Base-by-base conservation (phyloP, 2,797 vertebrate species). In the Prunella strophiata region DNA sequence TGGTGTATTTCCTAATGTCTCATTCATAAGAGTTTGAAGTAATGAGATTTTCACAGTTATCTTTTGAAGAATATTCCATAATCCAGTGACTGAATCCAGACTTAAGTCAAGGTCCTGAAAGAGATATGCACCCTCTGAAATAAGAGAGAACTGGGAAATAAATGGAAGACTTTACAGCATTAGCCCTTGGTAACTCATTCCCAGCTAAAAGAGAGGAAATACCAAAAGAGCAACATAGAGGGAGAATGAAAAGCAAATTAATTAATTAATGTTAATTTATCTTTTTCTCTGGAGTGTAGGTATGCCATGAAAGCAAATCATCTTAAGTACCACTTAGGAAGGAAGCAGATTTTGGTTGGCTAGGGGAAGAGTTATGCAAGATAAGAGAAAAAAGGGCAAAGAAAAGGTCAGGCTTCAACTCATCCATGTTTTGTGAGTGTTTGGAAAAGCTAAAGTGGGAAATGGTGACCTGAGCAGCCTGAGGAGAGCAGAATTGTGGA, bases 31-130 rank as follows among this genome's bases (percentile, higher is more conserved):
- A 65, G n/a, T 68, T 71, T 52, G 48, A 88, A 83, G 62, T 65
- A 93, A 92, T 83, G 87, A 88, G 42, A 85, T 80, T 92, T 88
- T 67, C 40, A 11, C 23, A 38, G 86, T 76, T 82, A 59, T 45
- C 74, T 85, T 89, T 87, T 78, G 71, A 95, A 87, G 78, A 85
- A 48, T 62, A 81, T 59, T 92, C 81, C 6, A 9, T 61, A 92
- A 83, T 42, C 79, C 51, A 89, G 25, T 21, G 66, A 52, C 58
- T 85, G 85, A 83, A 91, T 45, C 26, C 89, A 75, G 55, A 68
- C 38, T 68, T 20, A 16, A 88, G 58, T 15, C 34, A 80, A 74
- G 25, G 76, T 75, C 54, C 62, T 88, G 43, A 12, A 29, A 76
- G 67, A 19, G 48, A 48, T 70, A 22, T 7, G 16, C 8, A 5